These are phyloP conservation scores for Iphiclides podalirius DNA, from an alignment of 2,888 invertebrate genomes.

Conservation along the genomic window DNA sequence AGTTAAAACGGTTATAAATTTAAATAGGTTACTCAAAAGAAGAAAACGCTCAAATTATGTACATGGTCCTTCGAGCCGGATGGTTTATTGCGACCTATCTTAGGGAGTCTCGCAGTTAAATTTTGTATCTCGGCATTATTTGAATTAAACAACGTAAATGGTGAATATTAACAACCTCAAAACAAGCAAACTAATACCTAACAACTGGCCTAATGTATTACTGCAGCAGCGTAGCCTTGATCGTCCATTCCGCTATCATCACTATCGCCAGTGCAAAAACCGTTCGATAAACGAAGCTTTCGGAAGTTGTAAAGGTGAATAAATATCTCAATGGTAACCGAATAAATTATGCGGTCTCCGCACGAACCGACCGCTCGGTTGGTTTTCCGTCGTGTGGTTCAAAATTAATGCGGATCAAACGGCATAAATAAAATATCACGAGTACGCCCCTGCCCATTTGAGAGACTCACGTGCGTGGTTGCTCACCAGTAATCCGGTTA, in stretches of 20 bases:
- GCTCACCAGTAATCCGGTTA: constrained; percentile 36
- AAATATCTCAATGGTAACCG: constrained; percentile 62
- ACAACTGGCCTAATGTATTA: constrained; percentile 2
- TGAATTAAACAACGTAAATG: no score
- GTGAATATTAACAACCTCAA: no score
- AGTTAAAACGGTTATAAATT: no score
- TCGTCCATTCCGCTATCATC: constrained; percentile 25
- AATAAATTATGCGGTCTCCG: constrained; percentile 50
- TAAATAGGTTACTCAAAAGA: no score
- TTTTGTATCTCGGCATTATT: no score
- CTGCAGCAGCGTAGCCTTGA: constrained; percentile 4
- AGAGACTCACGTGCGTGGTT: constrained; percentile 10
- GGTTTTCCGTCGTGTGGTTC: constrained; percentile 34
- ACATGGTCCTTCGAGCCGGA: no score
- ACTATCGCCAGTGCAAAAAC: constrained; percentile 48
- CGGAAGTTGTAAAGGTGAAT: constrained; percentile 60
- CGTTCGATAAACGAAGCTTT: constrained; percentile 46
- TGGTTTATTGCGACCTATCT: no score
- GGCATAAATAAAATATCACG: constrained; percentile 25
- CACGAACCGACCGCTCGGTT: constrained; percentile 48
- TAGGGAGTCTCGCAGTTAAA: no score
- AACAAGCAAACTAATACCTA: neutral
- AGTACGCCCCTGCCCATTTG: constrained; percentile 28
- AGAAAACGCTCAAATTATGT: no score
- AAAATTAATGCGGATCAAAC: constrained; percentile 26